These are phyloP conservation scores for Halcyon leucocephala DNA, from an alignment of 2,797 vertebrate species.

Conservation along the genomic window DNA sequence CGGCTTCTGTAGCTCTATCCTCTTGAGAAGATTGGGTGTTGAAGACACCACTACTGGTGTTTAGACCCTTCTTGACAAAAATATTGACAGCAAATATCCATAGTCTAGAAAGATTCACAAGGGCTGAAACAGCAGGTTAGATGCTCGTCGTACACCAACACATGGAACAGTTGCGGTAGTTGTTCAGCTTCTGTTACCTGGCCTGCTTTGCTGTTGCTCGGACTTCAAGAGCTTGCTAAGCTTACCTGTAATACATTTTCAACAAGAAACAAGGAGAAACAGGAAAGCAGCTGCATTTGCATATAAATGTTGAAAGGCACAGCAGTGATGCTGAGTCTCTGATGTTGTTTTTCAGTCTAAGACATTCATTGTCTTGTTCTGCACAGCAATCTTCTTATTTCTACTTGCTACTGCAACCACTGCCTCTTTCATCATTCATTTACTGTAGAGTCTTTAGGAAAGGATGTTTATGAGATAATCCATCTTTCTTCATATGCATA, in stretches of 20 bases:
- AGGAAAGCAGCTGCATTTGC: neutral
- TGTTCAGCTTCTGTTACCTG: neutral
- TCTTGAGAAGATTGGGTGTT: neutral
- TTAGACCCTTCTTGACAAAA: neutral
- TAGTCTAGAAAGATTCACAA: neutral
- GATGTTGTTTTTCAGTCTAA: neutral
- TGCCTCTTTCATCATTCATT: neutral
- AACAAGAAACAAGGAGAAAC: neutral
- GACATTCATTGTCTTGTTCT: neutral
- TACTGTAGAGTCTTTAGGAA: neutral
- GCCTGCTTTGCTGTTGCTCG: neutral
- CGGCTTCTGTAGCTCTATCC: neutral
- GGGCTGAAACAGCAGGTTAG: neutral
- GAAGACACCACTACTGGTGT: accelerated
- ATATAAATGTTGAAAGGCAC: neutral
- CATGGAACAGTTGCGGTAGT: neutral
- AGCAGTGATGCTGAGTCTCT: neutral
- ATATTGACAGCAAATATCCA: neutral
- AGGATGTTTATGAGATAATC: constrained; percentile 2
- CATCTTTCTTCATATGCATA: neutral
- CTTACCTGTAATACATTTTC: neutral
- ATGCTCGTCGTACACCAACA: neutral
- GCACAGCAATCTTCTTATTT: neutral
- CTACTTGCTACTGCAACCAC: neutral
- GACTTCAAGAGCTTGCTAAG: neutral